phyloP scores from a whole-genome alignment of 1,140 invertebrate species.

The Drosophila pseudoananassae region DNA sequence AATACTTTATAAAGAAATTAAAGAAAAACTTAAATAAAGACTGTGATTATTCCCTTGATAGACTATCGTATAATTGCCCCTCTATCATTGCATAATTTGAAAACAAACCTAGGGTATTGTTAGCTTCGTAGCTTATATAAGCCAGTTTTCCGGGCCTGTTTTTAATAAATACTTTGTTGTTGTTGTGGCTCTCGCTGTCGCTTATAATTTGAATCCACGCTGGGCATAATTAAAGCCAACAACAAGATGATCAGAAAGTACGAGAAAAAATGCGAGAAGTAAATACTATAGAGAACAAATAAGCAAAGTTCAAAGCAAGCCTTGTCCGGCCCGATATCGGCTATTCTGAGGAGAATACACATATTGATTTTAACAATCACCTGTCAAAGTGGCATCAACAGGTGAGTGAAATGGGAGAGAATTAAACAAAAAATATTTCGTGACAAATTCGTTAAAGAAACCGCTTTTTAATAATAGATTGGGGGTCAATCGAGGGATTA shows the following conservation, averaged over 20 bases:
- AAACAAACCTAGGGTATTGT: slow-evolving; percentile 30
- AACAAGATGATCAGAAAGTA: slow-evolving; percentile 8
- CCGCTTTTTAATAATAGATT: slow-evolving; percentile 27
- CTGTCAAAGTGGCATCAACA: slow-evolving; percentile 25
- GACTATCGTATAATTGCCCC: no score
- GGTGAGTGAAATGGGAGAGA: slow-evolving; percentile 16
- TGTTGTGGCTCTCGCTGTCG: slow-evolving; percentile 20
- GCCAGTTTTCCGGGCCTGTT: slow-evolving; percentile 14
- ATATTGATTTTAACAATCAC: slow-evolving; percentile 61
- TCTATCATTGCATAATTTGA: neutral
- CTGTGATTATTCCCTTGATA: neutral
- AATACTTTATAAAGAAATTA: neutral
- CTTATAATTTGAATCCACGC: slow-evolving; percentile 38
- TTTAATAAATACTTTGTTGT: slow-evolving; percentile 33
- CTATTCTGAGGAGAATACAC: slow-evolving; percentile 20
- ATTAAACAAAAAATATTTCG: slow-evolving; percentile 19
- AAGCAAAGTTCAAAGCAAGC: slow-evolving; percentile 41
- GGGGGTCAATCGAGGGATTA: slow-evolving; percentile 7
- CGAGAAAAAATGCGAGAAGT: slow-evolving; percentile 30
- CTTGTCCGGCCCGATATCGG: slow-evolving; percentile 25
- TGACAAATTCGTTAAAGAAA: slow-evolving; percentile 34
- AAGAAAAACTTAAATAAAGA: neutral
- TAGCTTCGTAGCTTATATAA: slow-evolving; percentile 10
- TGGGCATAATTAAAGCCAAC: slow-evolving; percentile 31
- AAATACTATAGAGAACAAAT: slow-evolving; percentile 26